Evolutionary conservation across 2,797 vertebrate species (phyloP).

Genomic region (Limosa lapponica): DNA sequence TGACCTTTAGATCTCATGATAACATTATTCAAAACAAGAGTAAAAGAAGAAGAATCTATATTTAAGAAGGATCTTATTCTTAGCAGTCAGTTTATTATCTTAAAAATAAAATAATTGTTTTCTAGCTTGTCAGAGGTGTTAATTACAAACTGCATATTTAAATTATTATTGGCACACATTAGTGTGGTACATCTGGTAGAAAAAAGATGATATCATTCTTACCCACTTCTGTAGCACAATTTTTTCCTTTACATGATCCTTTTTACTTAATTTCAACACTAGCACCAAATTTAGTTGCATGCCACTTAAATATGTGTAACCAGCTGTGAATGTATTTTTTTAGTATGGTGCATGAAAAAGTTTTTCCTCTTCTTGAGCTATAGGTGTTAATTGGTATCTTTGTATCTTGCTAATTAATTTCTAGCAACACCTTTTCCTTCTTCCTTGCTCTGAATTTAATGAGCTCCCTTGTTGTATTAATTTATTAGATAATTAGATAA

Average conservation of each 20-base stretch:
- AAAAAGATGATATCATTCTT: conserved; percentile 31
- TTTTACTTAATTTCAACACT: conserved; percentile 64
- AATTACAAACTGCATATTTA: conserved; percentile 47
- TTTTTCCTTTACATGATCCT: conserved; percentile 40
- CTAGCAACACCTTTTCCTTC: conserved; percentile 81
- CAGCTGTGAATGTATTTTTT: conserved; percentile 80
- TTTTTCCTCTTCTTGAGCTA: conserved; percentile 58
- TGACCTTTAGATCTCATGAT: not conserved
- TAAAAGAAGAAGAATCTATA: not conserved
- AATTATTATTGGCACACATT: conserved; percentile 37
- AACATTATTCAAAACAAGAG: not conserved
- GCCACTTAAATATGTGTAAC: conserved; percentile 71
- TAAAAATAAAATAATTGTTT: conserved; percentile 47
- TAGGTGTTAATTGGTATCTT: conserved; percentile 90
- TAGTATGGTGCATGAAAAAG: conserved; percentile 53
- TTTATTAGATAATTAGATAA: conserved; percentile 81
- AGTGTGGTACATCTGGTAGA: conserved; percentile 21
- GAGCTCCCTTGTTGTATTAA: conserved; percentile 82
- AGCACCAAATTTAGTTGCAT: conserved; percentile 62
- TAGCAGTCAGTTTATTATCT: not conserved
- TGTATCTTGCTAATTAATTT: conserved; percentile 87
- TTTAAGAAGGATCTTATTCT: not conserved
- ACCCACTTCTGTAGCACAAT: conserved; percentile 10
- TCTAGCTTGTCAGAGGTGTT: conserved; percentile 31
- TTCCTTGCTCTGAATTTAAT: conserved; percentile 82